These are phyloP conservation scores for Griposia aprilina DNA, from an alignment of 2,888 invertebrate species.

Conservation along the genomic window DNA sequence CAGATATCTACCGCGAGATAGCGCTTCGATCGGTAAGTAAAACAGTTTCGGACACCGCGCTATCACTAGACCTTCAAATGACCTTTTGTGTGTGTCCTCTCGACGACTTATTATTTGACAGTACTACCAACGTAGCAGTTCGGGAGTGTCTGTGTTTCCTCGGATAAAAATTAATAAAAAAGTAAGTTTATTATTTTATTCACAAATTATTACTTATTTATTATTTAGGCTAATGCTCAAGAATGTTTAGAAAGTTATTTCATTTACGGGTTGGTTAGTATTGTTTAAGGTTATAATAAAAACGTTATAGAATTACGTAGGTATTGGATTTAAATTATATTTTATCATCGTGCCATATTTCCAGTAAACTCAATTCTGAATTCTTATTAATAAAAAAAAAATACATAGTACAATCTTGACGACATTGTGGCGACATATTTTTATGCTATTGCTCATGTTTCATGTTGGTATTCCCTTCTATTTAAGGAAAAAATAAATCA, in stretches of 20 bases:
- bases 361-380: background rate
- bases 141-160: slow-evolving; percentile 84
- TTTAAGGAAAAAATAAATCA: background rate
- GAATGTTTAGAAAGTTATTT: slow-evolving; percentile 51
- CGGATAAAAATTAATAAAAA: slow-evolving; percentile 67
- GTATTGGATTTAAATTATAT: background rate
- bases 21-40: slow-evolving; percentile 47
- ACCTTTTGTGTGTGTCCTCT: slow-evolving; percentile 86
- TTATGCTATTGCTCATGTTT: slow-evolving; percentile 22
- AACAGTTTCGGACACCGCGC: slow-evolving; percentile 64
- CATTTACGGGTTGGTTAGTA: slow-evolving; percentile 49
- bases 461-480: background rate
- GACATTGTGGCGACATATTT: slow-evolving; percentile 36
- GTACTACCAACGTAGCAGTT: slow-evolving; percentile 82
- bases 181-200: slow-evolving; percentile 73
- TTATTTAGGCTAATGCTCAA: slow-evolving; percentile 4
- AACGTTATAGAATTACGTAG: background rate
- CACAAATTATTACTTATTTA: slow-evolving; percentile 27
- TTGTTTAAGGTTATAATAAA: slow-evolving; percentile 38
- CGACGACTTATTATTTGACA: slow-evolving; percentile 81
- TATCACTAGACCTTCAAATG: slow-evolving; percentile 89
- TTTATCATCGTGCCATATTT: background rate
- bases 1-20: slow-evolving; percentile 46
- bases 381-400: background rate
- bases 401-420: background rate